phyloP scores from a whole-genome alignment of 2,797 vertebrate genomes.

The Acanthiza pusilla region DNA sequence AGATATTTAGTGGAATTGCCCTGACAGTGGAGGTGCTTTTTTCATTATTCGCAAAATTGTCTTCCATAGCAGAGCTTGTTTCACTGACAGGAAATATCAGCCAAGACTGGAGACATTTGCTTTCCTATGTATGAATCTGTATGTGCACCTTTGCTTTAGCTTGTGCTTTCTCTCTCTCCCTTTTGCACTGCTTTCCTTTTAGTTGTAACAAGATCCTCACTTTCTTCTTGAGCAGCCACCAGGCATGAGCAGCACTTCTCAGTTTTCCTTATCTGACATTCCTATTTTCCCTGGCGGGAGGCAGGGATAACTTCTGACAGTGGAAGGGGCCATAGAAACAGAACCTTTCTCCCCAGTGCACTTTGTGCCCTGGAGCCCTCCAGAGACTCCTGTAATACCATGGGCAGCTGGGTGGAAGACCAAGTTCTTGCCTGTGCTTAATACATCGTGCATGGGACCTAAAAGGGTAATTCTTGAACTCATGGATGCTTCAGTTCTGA shows the following conservation, averaged over 20 bases:
- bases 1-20: not conserved
- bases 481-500: not conserved
- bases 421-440: not conserved
- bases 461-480: not conserved
- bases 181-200: not conserved
- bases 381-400: not conserved
- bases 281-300: not conserved
- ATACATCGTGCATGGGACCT: accelerated
- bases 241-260: not conserved
- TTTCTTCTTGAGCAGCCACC: not conserved
- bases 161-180: not conserved
- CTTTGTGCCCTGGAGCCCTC: not conserved
- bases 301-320: not conserved
- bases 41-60: not conserved
- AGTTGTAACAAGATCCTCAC: not conserved
- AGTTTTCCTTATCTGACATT: not conserved
- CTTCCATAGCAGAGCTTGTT: not conserved
- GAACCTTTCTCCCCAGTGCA: not conserved
- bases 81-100: not conserved
- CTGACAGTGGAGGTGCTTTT: not conserved
- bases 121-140: not conserved
- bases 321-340: not conserved
- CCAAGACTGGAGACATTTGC: not conserved
- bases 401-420: not conserved
- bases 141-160: not conserved